Base-by-base conservation (phyloP, 2,797 vertebrate species). In the Phoebastria nigripes region DNA sequence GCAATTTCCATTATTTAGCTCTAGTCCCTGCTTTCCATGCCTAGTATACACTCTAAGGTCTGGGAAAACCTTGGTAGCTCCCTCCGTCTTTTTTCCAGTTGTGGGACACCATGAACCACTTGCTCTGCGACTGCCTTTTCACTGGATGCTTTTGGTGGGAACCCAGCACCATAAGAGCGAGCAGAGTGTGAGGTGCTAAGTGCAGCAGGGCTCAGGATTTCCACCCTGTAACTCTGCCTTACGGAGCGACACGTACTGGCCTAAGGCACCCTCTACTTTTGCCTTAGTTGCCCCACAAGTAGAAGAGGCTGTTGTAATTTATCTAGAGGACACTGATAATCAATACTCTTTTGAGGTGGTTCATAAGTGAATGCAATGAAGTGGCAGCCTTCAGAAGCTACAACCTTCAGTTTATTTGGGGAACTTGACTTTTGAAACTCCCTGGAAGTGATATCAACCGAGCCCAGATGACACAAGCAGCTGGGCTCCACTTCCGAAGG, bases 401-500 rank as follows among this genome's bases (percentile, higher is more conserved):
- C 39, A 77, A 4, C 25, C 63, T 89, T 77, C 47, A 2, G 66
- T 61, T 76, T 62, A 47, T 82, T 90, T 51, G 35, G 62, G 86
- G 26, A 93, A 80, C 69, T 16, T 71, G 88, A 14, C n/a, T 94
- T 84, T 26, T 42, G 59, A 93, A 94, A 61, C 4, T 13, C 26
- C 25, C 29, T 87, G 78, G 49, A 94, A 94, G 49, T 5, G 55
- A 21, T 66, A 66, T 81, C 54, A 70, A 6, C 17, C 63, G 42
- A 70, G 76, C 47, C 65, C 41, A 62, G 73, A 42, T 67, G 86
- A 95, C 88, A 77, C 20, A 63, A 93, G 44, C 77, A 87, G 51
- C 82, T 91, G 80, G 71, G 47, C 73, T 93, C 51, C 51, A 87
- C 81, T 96, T 96, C 88, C 37, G 12, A 89, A 58, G 28, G 56